Conservation (phyloP, 2,113 vertebrate genomes). For the Erythrolamprus reginae region DNA sequence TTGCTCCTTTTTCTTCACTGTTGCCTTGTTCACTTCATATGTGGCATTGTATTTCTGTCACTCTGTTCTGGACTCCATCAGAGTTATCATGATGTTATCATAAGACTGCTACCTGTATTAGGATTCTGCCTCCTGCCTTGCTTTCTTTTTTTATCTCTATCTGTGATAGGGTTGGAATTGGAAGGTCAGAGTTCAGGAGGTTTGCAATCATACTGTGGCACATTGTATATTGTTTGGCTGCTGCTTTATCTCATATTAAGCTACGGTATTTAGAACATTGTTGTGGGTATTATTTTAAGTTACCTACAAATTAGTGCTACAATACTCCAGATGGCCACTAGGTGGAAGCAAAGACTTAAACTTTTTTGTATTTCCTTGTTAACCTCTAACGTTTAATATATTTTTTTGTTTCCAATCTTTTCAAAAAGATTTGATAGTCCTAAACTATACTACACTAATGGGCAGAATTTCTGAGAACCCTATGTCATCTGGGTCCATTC, state of each 20-base stretch:
- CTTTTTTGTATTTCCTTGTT: neutral
- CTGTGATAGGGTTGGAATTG: too few relatives aligned
- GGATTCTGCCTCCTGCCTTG: neutral
- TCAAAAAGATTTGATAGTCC: neutral
- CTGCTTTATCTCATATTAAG: neutral
- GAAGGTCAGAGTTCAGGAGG: neutral
- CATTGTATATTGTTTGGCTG: neutral
- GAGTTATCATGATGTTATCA: neutral
- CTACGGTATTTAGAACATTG: neutral
- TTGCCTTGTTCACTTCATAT: neutral
- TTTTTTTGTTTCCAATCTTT: neutral
- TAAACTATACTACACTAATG: neutral
- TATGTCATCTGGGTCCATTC: neutral
- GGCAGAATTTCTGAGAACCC: neutral
- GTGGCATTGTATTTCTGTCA: constrained; percentile 34
- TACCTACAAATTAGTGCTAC: neutral
- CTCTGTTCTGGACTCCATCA: neutral
- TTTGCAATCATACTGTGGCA: neutral
- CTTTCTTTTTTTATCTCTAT: neutral
- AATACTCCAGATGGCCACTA: neutral
- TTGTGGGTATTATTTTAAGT: neutral
- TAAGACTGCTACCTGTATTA: neutral
- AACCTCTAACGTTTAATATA: neutral
- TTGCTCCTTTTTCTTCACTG: neutral
- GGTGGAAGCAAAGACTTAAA: neutral